Evolutionary conservation across 2,113 vertebrate species (phyloP), one percentile per base, ranked within the genome.

Genomic region (Mola mola): DNA sequence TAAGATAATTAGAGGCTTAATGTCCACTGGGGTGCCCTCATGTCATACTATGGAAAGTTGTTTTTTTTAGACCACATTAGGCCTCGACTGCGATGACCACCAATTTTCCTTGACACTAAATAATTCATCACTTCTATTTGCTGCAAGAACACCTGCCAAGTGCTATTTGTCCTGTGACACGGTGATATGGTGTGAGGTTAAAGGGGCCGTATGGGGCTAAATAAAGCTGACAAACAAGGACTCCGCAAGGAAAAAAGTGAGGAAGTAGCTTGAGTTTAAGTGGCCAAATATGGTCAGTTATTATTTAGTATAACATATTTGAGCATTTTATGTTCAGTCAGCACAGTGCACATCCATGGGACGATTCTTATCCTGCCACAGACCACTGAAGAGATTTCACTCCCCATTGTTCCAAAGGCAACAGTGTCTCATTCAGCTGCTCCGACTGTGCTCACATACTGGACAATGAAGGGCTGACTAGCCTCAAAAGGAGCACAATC

Each of bases 351-450:
- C 53, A 28, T 22, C 13, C 17, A 0, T 36, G 7, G 5, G 48
- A 78, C 79, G 75, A 78, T 65, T 65, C 62, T 56, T 40, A 34
- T 72, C 38, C 29, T 40, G 62, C 60, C 64, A 47, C n/a, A 19
- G 47, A 48, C 21, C 64, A 66, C 6, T 36, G 29, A 72, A 83
- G 74, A 74, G 81, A 87, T 75, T 79, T 81, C 78, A 85, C 48
- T 51, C 59, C 26, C 77, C 65, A 70, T 87, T 91, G 87, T 92
- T 84, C 77, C 49, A 57, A 52, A 55, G 42, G 19, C 66, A 87
- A 90, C 89, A 91, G 87, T 84, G 85, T 67, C 59, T 83, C 81
- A 84, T 91, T 92, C 65, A 87, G 66, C 40, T 25, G 41, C 52
- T 24, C 44, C 47, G 65, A 66, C 52, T 61, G 47, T 50, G 36